Base-by-base conservation (phyloP, 1,140 invertebrate species). In the Bactericera cockerelli region DNA sequence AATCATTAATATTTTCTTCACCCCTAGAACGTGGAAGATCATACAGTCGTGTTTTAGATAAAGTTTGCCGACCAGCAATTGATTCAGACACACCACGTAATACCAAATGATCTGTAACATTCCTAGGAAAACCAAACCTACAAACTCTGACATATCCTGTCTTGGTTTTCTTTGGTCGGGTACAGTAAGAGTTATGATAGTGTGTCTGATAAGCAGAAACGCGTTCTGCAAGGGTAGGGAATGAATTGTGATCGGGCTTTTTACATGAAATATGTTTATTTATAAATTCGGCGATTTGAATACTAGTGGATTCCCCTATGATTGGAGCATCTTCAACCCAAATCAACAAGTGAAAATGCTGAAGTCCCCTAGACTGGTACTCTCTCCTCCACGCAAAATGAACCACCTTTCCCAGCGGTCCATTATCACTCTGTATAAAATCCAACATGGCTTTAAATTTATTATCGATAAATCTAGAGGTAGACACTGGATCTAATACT, bases 251-350 rank as follows among this genome's bases (percentile, higher is more conserved):
- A 13, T 26, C 31, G 1, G 65, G 64, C 26, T 68, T 59, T 55
- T 49, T 56, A 64, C 68, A 71, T 8, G 66, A 67, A n/a, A 67
- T 61, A 60, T 70, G 68, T 58, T 70, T 67, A n/a, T 42, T 31
- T 61, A 71, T 70, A 55, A 70, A 72, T 19, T 61, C 22, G n/a
- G 64, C 63, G 2, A 71, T 65, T 61, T 72, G 66, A 56, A 55
- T 58, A 13, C 22, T 55, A 10, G 59, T 22, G 24, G 61, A 56
- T 21, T 55, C 22, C 11, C 55, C 58, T 16, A 62, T 31, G n/a
- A 65, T 39, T 14, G 64, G 65, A 2, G 62, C 64, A 56, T 59
- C 38, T 59, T 65, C 55, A 19, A 64, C 61, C 62, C 62, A 66
- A n/a, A 64, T 33, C n/a, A 66, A 2, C 16, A 63, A 26, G 55